Evolutionary conservation across 2,113 vertebrate genomes (phyloP).

Genomic region (Camelus bactrianus): DNA sequence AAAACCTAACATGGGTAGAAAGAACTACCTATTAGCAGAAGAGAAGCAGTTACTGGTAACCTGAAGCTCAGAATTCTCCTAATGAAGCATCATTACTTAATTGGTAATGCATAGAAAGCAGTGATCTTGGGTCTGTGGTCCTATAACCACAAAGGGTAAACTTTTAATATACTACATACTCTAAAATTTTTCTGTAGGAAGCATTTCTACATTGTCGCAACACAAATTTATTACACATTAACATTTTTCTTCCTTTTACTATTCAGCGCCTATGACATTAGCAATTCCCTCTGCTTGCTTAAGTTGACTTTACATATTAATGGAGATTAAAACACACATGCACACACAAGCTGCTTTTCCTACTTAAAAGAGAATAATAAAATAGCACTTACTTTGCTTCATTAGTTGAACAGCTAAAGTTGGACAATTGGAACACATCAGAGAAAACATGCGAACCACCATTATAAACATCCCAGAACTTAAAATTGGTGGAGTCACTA

Average conservation of each 20-base stretch:
- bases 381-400: constrained; percentile 96
- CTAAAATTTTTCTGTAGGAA: background rate
- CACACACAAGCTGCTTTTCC: background rate
- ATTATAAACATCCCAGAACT: constrained; percentile 99
- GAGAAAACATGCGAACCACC: constrained; percentile 99
- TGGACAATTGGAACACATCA: constrained; percentile 99
- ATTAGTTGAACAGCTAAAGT: constrained; percentile 98
- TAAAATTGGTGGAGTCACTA: constrained; percentile 97
- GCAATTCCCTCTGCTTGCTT: background rate
- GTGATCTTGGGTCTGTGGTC: background rate
- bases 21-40: background rate
- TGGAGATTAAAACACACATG: background rate
- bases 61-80: background rate
- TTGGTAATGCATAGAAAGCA: background rate
- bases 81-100: background rate
- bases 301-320: background rate
- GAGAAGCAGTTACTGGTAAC: background rate
- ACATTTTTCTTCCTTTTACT: background rate
- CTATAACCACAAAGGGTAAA: background rate
- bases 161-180: background rate
- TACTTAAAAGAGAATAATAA: constrained; percentile 1
- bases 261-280: background rate
- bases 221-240: background rate
- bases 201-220: background rate
- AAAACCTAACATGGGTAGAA: background rate